A percentile compares a stretch with the other conserved stretches of the same genome.
Evolutionary conservation across 2,797 vertebrate genomes (phyloP).

Genomic region (Knipowitschia caucasica): DNA sequence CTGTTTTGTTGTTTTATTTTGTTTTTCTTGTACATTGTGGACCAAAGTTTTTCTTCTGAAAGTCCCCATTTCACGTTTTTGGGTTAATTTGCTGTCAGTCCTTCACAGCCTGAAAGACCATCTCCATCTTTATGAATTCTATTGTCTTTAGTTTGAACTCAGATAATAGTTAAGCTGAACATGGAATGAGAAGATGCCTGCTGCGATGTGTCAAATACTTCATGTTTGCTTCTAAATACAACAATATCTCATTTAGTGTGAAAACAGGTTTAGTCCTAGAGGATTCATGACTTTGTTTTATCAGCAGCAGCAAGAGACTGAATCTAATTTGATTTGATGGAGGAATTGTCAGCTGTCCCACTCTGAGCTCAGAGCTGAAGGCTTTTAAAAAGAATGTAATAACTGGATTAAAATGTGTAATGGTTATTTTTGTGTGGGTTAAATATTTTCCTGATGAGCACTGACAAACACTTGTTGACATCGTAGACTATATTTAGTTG

Average conservation of each 20-base stretch:
- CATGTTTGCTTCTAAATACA: conserved; percentile 72
- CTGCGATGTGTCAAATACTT: too few species aligned
- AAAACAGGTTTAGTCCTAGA: conserved; percentile 37
- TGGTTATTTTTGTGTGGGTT: not conserved
- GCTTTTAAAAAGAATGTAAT: not conserved
- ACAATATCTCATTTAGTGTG: conserved; percentile 39
- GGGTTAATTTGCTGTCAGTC: too few species aligned
- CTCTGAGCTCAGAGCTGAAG: conserved; percentile 15
- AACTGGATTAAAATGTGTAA: not conserved
- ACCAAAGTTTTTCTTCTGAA: too few species aligned
- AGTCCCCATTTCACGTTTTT: too few species aligned
- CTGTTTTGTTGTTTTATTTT: too few species aligned
- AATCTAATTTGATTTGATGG: conserved; percentile 60
- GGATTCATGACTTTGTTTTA: conserved; percentile 54
- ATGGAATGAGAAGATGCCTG: too few species aligned
- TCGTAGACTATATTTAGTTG: too few species aligned
- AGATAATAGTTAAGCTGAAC: too few species aligned
- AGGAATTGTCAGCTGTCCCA: conserved; percentile 41
- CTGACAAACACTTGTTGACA: not conserved
- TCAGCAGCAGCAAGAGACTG: conserved; percentile 47
- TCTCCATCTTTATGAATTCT: too few species aligned
- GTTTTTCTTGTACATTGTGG: too few species aligned
- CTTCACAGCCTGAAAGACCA: too few species aligned
- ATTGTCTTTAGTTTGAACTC: too few species aligned
- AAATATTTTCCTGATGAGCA: not conserved